These are phyloP conservation scores for Drosophila suzukii DNA, from an alignment of 1,140 invertebrate genomes.

Conservation along the genomic window DNA sequence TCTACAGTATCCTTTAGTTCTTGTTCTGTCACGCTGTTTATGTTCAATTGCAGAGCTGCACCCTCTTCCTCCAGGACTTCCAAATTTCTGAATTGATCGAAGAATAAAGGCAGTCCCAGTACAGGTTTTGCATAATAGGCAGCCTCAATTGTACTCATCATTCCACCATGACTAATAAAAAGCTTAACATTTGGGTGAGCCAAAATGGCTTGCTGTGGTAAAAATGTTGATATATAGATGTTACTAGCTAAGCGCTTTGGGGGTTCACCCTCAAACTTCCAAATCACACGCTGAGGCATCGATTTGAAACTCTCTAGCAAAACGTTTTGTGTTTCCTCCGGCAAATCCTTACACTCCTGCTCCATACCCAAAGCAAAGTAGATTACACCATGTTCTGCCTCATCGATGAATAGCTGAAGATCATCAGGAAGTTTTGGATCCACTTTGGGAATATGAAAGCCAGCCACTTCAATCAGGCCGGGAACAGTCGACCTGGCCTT, in stretches of 20 bases:
- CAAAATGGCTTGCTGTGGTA: slow-evolving; percentile 89
- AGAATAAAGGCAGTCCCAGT: slow-evolving; percentile 88
- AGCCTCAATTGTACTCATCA: slow-evolving; percentile 89
- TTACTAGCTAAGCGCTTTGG: slow-evolving; percentile 86
- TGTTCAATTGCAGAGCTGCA: slow-evolving; percentile 75
- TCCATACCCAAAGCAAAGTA: slow-evolving; percentile 88
- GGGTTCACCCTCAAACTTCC: slow-evolving; percentile 88
- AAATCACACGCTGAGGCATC: slow-evolving; percentile 87
- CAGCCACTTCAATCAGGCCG: slow-evolving; percentile 60
- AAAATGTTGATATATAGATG: slow-evolving; percentile 87
- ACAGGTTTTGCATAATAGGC: slow-evolving; percentile 89
- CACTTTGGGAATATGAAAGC: slow-evolving; percentile 85
- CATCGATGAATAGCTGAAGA: slow-evolving; percentile 85
- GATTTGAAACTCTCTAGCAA: slow-evolving; percentile 86
- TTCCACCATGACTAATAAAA: slow-evolving; percentile 90
- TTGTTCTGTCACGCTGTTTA: slow-evolving; percentile 30
- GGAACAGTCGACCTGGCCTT: slow-evolving; percentile 61
- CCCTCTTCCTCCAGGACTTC: slow-evolving; percentile 83
- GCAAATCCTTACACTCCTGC: slow-evolving; percentile 85
- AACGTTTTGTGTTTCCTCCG: slow-evolving; percentile 84
- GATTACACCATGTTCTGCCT: slow-evolving; percentile 86
- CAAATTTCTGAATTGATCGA: slow-evolving; percentile 87
- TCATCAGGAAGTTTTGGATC: slow-evolving; percentile 79
- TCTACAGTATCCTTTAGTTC: slow-evolving; percentile 34
- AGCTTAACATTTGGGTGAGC: slow-evolving; percentile 89